Evolutionary conservation across 1,140 invertebrate genomes (phyloP).

Genomic region (Oedothorax gibbosus): DNA sequence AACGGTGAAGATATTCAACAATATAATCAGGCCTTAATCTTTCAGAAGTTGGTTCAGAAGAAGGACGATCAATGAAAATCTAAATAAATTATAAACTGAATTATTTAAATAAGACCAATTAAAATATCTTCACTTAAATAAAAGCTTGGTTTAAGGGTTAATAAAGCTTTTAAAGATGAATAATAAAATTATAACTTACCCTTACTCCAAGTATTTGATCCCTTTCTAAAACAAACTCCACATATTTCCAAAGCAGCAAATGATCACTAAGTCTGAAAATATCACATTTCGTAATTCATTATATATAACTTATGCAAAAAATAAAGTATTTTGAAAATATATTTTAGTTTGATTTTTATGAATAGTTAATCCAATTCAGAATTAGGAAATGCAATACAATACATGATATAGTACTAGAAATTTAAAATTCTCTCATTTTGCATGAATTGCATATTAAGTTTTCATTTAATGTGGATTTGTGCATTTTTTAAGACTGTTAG

Average conservation of each 20-base stretch:
- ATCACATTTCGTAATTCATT: too few species aligned
- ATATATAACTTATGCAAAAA: too few species aligned
- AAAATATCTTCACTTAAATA: not conserved
- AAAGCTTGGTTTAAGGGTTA: not conserved
- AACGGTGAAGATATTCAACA: constrained; percentile 69
- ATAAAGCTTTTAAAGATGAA: not conserved
- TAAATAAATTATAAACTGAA: constrained; percentile 59
- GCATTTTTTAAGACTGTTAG: too few species aligned
- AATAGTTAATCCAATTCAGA: not conserved
- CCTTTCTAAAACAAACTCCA: constrained; percentile 70
- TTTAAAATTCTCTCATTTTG: too few species aligned
- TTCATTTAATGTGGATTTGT: too few species aligned
- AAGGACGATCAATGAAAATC: constrained; percentile 69
- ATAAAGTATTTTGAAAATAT: not conserved
- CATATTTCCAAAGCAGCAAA: constrained; percentile 71
- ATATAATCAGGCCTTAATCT: constrained; percentile 69
- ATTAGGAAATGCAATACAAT: too few species aligned
- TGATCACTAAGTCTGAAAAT: constrained; percentile 67
- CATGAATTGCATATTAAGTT: too few species aligned
- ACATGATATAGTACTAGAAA: too few species aligned
- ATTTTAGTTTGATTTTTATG: not conserved
- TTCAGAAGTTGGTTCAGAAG: constrained; percentile 66
- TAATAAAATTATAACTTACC: constrained; percentile 22
- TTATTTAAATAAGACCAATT: too few species aligned
- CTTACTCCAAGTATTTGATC: constrained; percentile 69